Evolutionary conservation across 1,140 invertebrate genomes (phyloP).

Genomic region (Mercenaria mercenaria): DNA sequence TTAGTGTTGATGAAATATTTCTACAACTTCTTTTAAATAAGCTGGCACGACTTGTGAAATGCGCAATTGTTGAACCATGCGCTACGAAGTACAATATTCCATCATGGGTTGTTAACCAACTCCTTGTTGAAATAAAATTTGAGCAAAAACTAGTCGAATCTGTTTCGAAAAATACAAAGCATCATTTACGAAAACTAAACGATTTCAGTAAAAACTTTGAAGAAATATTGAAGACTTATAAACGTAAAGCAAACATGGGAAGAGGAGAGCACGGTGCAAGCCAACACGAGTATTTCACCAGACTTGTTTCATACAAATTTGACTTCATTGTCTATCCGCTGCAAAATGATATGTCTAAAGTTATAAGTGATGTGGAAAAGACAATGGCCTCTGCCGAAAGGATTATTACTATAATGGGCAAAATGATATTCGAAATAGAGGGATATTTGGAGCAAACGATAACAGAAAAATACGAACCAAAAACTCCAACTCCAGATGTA

Average conservation of each 20-base stretch:
- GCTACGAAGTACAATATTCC: not conserved
- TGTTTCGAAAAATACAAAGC: not conserved
- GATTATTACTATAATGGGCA: not conserved
- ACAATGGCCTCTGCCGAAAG: not conserved
- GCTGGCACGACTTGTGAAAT: not conserved
- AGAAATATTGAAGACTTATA: not conserved
- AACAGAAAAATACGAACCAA: not conserved
- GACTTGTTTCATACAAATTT: not conserved
- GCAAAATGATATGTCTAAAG: not conserved
- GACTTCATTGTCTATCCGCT: not conserved
- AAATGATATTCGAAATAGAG: constrained; percentile 22
- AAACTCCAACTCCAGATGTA: not conserved
- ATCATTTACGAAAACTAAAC: not conserved
- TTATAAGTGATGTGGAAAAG: not conserved
- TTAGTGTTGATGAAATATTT: not conserved
- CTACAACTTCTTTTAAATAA: not conserved
- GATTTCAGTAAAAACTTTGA: not conserved
- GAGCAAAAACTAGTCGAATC: not conserved
- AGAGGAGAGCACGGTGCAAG: not conserved
- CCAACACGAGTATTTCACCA: not conserved
- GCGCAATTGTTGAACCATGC: not conserved
- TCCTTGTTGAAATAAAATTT: not conserved
- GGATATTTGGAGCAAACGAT: constrained; percentile 15
- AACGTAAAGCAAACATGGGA: not conserved
- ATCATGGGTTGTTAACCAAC: not conserved